phyloP scores from a whole-genome alignment of 2,888 invertebrate genomes.

The Tricholauxania praeusta region DNA sequence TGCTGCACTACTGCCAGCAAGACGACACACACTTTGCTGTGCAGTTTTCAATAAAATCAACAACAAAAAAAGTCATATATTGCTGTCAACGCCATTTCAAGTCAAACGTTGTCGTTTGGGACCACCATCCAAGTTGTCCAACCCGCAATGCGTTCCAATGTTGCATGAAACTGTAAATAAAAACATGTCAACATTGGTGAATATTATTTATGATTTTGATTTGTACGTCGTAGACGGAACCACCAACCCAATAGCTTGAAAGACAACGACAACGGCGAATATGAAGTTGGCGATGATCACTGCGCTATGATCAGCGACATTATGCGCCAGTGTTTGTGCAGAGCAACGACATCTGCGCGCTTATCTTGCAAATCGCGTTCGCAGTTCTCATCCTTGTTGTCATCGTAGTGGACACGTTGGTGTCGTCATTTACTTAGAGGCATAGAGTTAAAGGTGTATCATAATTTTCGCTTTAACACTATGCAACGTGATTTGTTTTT shows the following conservation, averaged over 20 bases:
- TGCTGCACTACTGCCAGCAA: neutral
- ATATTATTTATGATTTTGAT: slow-evolving; percentile 26
- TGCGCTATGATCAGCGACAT: too few species aligned
- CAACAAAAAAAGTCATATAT: too few species aligned
- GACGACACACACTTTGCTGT: neutral
- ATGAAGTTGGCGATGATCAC: neutral
- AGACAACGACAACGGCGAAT: neutral
- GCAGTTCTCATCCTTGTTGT: too few species aligned
- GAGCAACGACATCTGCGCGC: too few species aligned
- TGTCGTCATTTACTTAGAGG: too few species aligned
- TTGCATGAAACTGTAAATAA: slow-evolving; percentile 13
- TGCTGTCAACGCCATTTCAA: slow-evolving; percentile 9
- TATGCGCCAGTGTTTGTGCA: too few species aligned
- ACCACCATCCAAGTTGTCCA: slow-evolving; percentile 30
- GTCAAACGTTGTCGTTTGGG: neutral
- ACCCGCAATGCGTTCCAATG: slow-evolving; percentile 5
- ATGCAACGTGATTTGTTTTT: too few species aligned
- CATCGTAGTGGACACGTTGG: too few species aligned
- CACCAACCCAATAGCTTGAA: neutral
- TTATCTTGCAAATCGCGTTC: too few species aligned
- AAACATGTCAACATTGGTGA: slow-evolving; percentile 15
- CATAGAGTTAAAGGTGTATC: too few species aligned
- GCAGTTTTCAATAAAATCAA: neutral
- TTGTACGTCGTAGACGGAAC: neutral
- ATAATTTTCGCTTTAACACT: too few species aligned